Conservation (phyloP, 2,888 invertebrate genomes). For the Cheilosia impressa region DNA sequence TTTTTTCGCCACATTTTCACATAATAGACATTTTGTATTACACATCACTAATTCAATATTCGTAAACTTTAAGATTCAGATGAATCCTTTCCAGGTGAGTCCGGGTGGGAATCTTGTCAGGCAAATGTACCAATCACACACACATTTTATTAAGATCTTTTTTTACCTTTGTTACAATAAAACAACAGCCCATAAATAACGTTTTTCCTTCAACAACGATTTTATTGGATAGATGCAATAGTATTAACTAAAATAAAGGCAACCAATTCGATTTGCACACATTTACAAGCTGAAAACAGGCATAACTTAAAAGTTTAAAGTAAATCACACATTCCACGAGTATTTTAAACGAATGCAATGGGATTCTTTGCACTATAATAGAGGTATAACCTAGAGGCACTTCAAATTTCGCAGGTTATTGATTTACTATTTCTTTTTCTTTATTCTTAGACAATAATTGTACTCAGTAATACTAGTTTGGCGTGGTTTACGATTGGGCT, state of each 20-base stretch:
- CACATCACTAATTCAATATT: background rate
- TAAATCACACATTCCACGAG: background rate
- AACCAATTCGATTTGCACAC: conserved; percentile 7
- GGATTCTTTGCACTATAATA: background rate
- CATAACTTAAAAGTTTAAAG: conserved; percentile 26
- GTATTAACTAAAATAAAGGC: background rate
- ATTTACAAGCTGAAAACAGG: conserved; percentile 19
- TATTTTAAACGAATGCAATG: conserved; percentile 1
- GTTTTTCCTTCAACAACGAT: background rate
- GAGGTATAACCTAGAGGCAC: background rate
- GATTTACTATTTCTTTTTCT: background rate
- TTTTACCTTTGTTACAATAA: conserved; percentile 6
- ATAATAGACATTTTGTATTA: conserved; percentile 14
- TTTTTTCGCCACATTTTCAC: background rate
- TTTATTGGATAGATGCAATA: background rate
- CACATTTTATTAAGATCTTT: background rate
- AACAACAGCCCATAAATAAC: background rate
- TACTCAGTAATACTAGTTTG: too few species aligned
- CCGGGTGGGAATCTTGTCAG: background rate
- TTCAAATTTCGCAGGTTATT: background rate
- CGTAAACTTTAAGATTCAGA: background rate
- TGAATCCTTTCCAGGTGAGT: conserved; percentile 16
- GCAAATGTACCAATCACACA: background rate
- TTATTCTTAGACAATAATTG: too few species aligned
- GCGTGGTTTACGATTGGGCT: too few species aligned